These are phyloP conservation scores for Hypomecis punctinalis DNA, from an alignment of 2,888 invertebrate species.

Conservation along the genomic window DNA sequence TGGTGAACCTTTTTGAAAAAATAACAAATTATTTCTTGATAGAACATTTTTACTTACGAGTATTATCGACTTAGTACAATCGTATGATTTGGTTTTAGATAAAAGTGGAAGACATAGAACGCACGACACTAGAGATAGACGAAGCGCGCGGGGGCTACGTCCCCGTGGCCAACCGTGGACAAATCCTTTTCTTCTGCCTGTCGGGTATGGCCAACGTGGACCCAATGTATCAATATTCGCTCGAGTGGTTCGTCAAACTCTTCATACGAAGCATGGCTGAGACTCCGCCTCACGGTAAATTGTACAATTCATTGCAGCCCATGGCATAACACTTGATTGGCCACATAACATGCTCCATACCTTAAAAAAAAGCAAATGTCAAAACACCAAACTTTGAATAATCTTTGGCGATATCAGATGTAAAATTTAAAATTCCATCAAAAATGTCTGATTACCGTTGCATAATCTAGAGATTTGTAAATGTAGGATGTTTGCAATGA, in stretches of 20 bases:
- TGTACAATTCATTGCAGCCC: not conserved
- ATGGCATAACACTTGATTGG: too few species aligned
- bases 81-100: constrained; percentile 68
- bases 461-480: too few species aligned
- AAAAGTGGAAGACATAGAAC: constrained; percentile 93
- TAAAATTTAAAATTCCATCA: too few species aligned
- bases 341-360: too few species aligned
- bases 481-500: too few species aligned
- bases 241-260: constrained; percentile 95
- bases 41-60: too few species aligned
- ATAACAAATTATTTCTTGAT: too few species aligned
- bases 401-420: too few species aligned
- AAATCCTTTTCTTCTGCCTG: constrained; percentile 94
- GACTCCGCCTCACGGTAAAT: constrained; percentile 87
- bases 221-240: constrained; percentile 98
- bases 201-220: constrained; percentile 94
- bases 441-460: too few species aligned
- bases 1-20: too few species aligned
- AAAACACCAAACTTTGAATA: too few species aligned
- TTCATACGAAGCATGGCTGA: constrained; percentile 90
- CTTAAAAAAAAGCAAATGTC: too few species aligned
- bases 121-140: constrained; percentile 93
- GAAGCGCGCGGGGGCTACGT: constrained; percentile 92
- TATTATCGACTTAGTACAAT: not conserved
- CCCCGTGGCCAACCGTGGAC: constrained; percentile 93